Evolutionary conservation across 2,113 vertebrate species (phyloP).

Genomic region (Syngnathus typhle): DNA sequence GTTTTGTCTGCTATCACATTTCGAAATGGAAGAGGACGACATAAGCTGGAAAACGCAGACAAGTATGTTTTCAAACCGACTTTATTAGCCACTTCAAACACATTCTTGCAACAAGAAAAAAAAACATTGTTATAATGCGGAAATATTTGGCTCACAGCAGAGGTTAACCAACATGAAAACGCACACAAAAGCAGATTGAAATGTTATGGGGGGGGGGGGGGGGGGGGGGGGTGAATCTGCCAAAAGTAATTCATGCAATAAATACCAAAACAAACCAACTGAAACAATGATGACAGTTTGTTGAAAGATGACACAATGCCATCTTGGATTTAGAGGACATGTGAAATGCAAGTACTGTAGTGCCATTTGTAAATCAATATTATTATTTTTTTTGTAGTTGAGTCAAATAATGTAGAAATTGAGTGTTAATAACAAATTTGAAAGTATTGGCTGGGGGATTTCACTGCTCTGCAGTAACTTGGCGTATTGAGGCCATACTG

Average conservation of each 20-base stretch:
- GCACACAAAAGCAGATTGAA: constrained; percentile 44
- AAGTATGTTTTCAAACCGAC: constrained; percentile 26
- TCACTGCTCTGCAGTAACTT: constrained; percentile 74
- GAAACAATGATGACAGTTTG: background rate
- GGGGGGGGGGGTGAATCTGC: too few relatives aligned
- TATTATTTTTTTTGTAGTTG: background rate
- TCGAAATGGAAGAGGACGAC: constrained; percentile 16
- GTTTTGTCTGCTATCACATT: background rate
- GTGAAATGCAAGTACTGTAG: background rate
- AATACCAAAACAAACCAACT: constrained; percentile 21
- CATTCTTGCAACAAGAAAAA: constrained; percentile 45
- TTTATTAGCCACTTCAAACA: constrained; percentile 40
- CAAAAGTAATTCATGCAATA: constrained; percentile 26
- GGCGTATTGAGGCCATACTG: constrained; percentile 67
- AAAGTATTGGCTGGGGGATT: constrained; percentile 78
- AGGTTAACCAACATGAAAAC: constrained; percentile 41
- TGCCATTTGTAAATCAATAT: background rate
- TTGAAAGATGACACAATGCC: background rate
- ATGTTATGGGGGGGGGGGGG: constrained; percentile 1
- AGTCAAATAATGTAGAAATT: background rate
- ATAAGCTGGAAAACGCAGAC: constrained; percentile 40
- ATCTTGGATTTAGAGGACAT: background rate
- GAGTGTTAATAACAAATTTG: constrained; percentile 66
- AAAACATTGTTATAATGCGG: constrained; percentile 33
- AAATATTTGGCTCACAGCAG: constrained; percentile 34